Evolutionary conservation across 1,140 invertebrate genomes (phyloP).

Genomic region (Chionoecetes opilio): DNA sequence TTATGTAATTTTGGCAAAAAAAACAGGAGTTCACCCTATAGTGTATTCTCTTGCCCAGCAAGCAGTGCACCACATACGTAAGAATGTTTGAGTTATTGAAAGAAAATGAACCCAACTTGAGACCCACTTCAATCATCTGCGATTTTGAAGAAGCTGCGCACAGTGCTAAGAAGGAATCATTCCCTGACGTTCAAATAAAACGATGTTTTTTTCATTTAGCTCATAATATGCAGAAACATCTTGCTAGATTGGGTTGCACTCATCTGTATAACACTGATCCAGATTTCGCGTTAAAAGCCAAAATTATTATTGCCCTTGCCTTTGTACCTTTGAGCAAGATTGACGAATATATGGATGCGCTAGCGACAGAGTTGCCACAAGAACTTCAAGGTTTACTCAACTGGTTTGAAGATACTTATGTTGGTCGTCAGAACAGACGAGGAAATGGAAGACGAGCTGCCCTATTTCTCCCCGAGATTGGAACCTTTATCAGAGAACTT

Average conservation of each 20-base stretch:
- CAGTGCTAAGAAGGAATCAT: constrained; percentile 42
- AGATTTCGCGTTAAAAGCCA: constrained; percentile 66
- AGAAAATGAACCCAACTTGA: constrained; percentile 52
- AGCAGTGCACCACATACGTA: constrained; percentile 51
- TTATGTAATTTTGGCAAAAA: constrained; percentile 64
- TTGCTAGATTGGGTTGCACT: constrained; percentile 57
- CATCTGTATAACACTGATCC: constrained; percentile 63
- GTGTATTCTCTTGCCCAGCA: constrained; percentile 68
- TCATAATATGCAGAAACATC: constrained; percentile 67
- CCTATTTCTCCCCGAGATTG: constrained; percentile 62
- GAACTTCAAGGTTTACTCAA: constrained; percentile 53
- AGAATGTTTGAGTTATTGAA: constrained; percentile 69
- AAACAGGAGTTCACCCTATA: constrained; percentile 9
- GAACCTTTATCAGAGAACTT: constrained; percentile 63
- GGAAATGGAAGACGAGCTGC: constrained; percentile 52
- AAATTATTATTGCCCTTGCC: constrained; percentile 61
- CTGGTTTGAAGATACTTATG: constrained; percentile 67
- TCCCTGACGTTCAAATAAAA: constrained; percentile 59
- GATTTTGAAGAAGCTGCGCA: constrained; percentile 52
- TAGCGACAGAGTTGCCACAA: constrained; percentile 63
- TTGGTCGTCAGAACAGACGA: constrained; percentile 67
- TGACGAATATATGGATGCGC: constrained; percentile 66
- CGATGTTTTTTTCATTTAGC: constrained; percentile 59
- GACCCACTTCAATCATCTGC: constrained; percentile 55
- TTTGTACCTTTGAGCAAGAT: constrained; percentile 69